A percentile compares a stretch with the other conserved stretches of the same genome.
Conservation (phyloP, 1,140 invertebrate species). For the Daktulosphaira vitifoliae region DNA sequence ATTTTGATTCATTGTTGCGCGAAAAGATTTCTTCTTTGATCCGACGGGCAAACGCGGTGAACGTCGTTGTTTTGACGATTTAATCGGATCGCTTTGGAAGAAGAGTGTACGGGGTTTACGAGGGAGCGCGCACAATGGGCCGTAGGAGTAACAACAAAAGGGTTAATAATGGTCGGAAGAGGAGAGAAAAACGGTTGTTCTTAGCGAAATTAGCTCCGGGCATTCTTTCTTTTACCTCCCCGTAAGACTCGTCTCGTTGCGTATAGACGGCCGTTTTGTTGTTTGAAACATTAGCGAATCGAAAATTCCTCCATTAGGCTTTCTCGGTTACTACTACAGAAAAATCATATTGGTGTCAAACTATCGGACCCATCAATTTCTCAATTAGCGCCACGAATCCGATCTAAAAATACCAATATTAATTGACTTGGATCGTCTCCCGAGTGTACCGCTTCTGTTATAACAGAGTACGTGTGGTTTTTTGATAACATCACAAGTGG, state of each 20-base stretch:
- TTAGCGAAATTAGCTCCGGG: slow-evolving; percentile 21
- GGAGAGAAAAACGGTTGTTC: slow-evolving; percentile 24
- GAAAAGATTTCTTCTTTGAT: slow-evolving; percentile 26
- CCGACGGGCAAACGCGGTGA: no score
- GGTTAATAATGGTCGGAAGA: slow-evolving; percentile 26
- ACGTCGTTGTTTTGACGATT: slow-evolving; percentile 31
- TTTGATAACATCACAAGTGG: slow-evolving; percentile 24
- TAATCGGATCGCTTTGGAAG: slow-evolving; percentile 28
- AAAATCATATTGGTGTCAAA: no score
- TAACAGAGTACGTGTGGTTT: no score
- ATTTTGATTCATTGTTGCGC: not conserved
- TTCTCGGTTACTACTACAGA: no score
- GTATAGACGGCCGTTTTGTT: not conserved
- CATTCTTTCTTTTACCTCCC: not conserved
- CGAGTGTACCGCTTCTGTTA: not conserved
- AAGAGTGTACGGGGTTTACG: not conserved
- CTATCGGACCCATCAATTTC: no score
- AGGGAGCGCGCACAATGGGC: slow-evolving; percentile 7
- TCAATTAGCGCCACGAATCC: no score
- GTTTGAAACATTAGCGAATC: not conserved
- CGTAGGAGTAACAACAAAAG: slow-evolving; percentile 28
- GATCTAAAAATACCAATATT: no score
- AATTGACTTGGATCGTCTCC: slow-evolving; percentile 28
- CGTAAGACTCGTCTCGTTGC: not conserved
- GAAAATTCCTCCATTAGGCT: slow-evolving; percentile 19